A percentile compares a stretch with the other conserved stretches of the same genome.
Evolutionary conservation across 2,113 vertebrate genomes (phyloP).

Genomic region (Paratilapia polleni): DNA sequence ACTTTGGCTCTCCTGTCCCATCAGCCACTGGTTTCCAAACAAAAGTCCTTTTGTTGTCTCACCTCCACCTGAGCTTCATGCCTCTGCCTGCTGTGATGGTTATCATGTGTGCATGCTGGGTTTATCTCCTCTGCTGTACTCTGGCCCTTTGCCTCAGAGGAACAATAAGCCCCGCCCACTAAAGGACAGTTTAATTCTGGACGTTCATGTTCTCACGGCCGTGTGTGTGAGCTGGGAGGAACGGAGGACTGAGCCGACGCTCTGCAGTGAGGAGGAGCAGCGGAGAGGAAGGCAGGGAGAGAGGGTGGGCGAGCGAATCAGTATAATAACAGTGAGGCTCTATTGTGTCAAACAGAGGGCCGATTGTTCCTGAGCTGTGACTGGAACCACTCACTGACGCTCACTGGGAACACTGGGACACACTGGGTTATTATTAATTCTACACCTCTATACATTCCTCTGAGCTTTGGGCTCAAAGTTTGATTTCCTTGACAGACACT

Average conservation of each 20-base stretch:
- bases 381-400: slow-evolving; percentile 30
- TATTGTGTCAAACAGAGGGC: slow-evolving; percentile 75
- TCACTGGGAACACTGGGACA: slow-evolving; percentile 41
- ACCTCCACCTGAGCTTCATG: too few species aligned
- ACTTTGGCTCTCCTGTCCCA: too few species aligned
- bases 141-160: too few species aligned
- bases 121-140: too few species aligned
- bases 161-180: too few species aligned
- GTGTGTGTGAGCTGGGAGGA: neutral
- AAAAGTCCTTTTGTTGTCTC: too few species aligned
- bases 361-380: slow-evolving; percentile 68
- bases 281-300: neutral
- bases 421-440: slow-evolving; percentile 13
- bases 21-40: too few species aligned
- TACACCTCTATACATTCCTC: neutral
- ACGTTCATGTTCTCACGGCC: neutral
- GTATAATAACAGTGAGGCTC: slow-evolving; percentile 73
- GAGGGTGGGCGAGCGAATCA: slow-evolving; percentile 27
- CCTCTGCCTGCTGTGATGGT: too few species aligned
- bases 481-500: too few species aligned
- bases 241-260: neutral
- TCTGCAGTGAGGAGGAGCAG: neutral
- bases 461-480: neutral
- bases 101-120: too few species aligned
- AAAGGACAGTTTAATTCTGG: too few species aligned